Conservation (phyloP, 2,888 invertebrate species). For the Galerucella nymphaeae region DNA sequence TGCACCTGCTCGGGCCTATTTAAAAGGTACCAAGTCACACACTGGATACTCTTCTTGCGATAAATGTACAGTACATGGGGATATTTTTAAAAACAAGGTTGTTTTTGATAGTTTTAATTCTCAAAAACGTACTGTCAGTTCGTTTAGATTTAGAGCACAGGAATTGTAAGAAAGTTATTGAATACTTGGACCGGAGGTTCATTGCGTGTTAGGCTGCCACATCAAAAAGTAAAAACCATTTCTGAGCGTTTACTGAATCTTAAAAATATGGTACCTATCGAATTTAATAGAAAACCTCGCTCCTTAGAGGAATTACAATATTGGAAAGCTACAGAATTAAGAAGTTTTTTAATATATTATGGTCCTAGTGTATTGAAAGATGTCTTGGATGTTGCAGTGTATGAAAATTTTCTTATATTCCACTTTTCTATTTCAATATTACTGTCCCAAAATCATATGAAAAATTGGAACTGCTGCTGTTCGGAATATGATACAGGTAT, state of each 20-base stretch:
- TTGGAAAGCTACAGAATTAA: constrained; percentile 32
- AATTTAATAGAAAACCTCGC: constrained; percentile 36
- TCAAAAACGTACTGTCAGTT: too few relatives aligned
- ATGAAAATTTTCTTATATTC: constrained; percentile 31
- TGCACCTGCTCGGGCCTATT: too few relatives aligned
- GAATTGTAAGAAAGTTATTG: constrained; percentile 34
- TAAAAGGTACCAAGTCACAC: too few relatives aligned
- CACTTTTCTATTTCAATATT: constrained; percentile 4
- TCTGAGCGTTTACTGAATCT: constrained; percentile 16
- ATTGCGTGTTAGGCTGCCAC: constrained; percentile 2
- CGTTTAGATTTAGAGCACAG: constrained; percentile 25
- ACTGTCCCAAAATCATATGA: background rate
- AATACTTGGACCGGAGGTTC: constrained; percentile 30
- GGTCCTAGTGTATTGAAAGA: constrained; percentile 25
- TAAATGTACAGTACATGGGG: too few relatives aligned
- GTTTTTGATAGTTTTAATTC: too few relatives aligned
- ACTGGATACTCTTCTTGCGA: too few relatives aligned
- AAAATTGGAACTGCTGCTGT: background rate
- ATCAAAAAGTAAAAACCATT: constrained; percentile 11
- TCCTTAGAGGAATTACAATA: background rate
- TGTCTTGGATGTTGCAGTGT: constrained; percentile 20
- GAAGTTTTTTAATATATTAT: constrained; percentile 32
- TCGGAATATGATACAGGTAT: background rate
- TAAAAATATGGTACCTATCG: constrained; percentile 27
- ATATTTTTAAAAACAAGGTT: too few relatives aligned